Evolutionary conservation across 2,113 vertebrate species (phyloP), one percentile per base, ranked within the genome.

Genomic region (Pagrus major): DNA sequence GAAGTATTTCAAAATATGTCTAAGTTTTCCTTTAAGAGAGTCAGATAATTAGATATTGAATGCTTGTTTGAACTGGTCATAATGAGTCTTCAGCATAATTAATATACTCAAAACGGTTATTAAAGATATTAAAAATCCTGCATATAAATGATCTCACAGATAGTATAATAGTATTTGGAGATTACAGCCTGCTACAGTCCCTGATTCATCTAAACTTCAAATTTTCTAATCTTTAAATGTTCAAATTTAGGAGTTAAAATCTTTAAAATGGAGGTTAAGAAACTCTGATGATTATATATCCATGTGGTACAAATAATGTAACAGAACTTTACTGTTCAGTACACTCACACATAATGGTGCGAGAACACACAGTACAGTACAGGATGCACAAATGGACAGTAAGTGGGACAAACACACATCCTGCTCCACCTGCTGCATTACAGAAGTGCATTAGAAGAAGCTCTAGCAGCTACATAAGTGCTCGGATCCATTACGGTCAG

Each of bases 401-500:
- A 33, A 64, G 59, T 20, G 35, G 67, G 27, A 65, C 35, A 71
- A 37, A 59, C 55, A 42, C 61, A 80, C 72, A 33, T 3, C 11
- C 46, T 33, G 63, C 72, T 73, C 67, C 42, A 54, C 39, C 77
- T 46, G 33, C 58, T 15, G 72, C 56, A 9, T 46, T 82, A 54
- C 23, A 59, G 49, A 71, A 85, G 79, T 39, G 68, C 79, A 85
- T 83, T 66, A 81, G 66, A 70, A 66, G 58, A 27, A 29, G 51
- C 58, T 76, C 29, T 31, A 33, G 54, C 33, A 27, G 74, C 54
- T 67, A 70, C 49, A 76, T 69, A 79, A 81, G 70, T 64, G 56
- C 46, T 67, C 0, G 0, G 23, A 42, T 69, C 65, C 83, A 78
- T 88, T 81, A 83, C 65, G 65, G 59, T 23, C 21, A 64, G 55